Evolutionary conservation across 2,113 vertebrate genomes (phyloP), one percentile per base, ranked within the genome.

Genomic region (Thunnus maccoyii): DNA sequence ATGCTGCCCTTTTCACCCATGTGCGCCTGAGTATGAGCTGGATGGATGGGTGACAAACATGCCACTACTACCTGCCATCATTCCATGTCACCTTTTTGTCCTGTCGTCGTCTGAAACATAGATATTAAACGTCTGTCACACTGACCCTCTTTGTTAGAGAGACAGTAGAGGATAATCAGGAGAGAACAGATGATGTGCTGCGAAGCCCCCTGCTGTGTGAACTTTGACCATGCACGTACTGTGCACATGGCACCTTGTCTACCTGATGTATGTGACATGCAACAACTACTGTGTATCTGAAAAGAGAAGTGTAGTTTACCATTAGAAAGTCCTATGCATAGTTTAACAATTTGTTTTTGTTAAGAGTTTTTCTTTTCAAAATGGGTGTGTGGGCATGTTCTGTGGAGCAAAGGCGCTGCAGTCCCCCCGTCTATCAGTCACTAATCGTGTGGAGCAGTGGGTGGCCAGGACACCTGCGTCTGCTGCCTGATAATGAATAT

Each of bases 401-500:
- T 56, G 50, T 15, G 20, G 70, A 76, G 72, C 57, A 83, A 78
- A 84, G 86, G 57, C 65, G 63, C 82, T 56, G 15, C 3, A 85
- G 85, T 91, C 70, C 70, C 57, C 55, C 87, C 71, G 88, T 87
- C 86, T 80, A 82, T 91, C 82, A 82, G 85, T 88, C 89, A 82
- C 88, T 94, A 91, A 93, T 91, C 86, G 88, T 83, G 90, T 80
- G 80, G 73, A 87, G 90, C 86, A 79, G 83, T 77, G 88, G 91
- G 90, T 91, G 85, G 80, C 84, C 67, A 75, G 84, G 90, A 89
- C 88, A 91, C 90, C 89, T 91, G 90, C 88, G 82, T 93, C 92
- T 91, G 90, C 67, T 76, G 87, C 84, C 70, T 75, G 84, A 94
- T 93, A 91, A 93, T 92, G 88, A 91, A 93, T 87, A 89, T 90